Evolutionary conservation across 2,888 invertebrate species (phyloP), one percentile per base, ranked within the genome.

Genomic region (Drosophila vallismaia): DNA sequence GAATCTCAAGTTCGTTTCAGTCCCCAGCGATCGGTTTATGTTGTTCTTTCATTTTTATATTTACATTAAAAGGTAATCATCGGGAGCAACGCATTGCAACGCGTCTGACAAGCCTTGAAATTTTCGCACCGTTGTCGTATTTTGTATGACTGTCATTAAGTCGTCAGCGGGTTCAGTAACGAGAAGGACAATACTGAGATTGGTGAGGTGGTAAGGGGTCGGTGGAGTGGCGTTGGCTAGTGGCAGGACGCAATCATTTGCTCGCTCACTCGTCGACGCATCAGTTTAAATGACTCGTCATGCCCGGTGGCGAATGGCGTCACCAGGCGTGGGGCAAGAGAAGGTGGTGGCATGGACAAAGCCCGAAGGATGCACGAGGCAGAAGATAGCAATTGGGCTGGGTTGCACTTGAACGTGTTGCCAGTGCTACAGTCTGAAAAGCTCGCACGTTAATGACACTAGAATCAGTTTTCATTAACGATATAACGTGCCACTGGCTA

Each of bases 381-480:
- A 49, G 51, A 53, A 52, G 19, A 19, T 19, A 60, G 69, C 56
- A 60, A 62, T 51, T 46, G 74, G 49, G 49, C 54, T 50, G 60
- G 51, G 56, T 57, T 75, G 84, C 66, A 80, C 87, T 82, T 72
- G 81, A 86, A 80, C 66, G 74, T 84, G 84, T 77, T 77, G 74
- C 79, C 75, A 66, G 67, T 74, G 81, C 40, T 42, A 24, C 28
- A 46, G 72, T 70, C 77, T 79, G 88, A 73, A 86, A 76, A 70
- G 89, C 88, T 86, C 83, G 85, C 71, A 88, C 79, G 75, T 82
- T 85, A 85, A 85, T 85, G 89, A 79, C 84, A 85, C 88, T 88
- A 85, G 84, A 85, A 85, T 85, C 84, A 88, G 84, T 88, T 88
- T 85, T 85, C 84, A 88, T 85, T 85, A 85, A 85, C 88, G 83